phyloP scores from a whole-genome alignment of 2,113 vertebrate species.

The Odontophorus gujanensis region DNA sequence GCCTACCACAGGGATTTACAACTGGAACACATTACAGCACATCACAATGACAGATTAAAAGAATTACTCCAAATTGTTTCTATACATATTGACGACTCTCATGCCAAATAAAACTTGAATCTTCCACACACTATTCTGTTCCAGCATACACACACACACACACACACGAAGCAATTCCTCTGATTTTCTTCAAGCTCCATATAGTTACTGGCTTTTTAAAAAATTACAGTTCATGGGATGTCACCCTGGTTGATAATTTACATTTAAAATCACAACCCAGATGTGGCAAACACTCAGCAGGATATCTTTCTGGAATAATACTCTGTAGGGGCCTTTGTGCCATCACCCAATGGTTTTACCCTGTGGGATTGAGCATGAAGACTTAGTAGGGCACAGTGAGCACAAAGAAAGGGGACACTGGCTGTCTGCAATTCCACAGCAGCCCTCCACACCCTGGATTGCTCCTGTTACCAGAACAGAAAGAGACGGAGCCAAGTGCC shows the following conservation, averaged over 20 bases:
- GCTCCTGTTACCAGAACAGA: background rate
- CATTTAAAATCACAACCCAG: constrained; percentile 3
- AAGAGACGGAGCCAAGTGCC: background rate
- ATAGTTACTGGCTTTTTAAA: background rate
- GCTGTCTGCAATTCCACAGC: background rate
- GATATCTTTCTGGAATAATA: background rate
- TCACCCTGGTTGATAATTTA: background rate
- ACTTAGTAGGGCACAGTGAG: background rate
- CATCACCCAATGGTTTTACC: background rate
- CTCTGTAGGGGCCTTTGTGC: background rate
- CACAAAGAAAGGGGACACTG: background rate
- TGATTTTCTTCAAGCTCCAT: background rate
- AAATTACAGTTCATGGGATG: background rate
- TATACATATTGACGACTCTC: background rate
- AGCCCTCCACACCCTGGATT: background rate
- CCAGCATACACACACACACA: background rate
- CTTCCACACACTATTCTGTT: background rate
- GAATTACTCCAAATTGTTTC: background rate
- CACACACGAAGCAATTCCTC: background rate
- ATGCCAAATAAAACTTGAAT: background rate
- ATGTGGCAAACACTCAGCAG: background rate
- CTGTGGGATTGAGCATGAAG: background rate
- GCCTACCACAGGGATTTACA: background rate
- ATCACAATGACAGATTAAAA: background rate
- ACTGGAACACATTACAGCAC: background rate